Base-by-base conservation (phyloP, 1,140 invertebrate species). In the Linepithema humile region DNA sequence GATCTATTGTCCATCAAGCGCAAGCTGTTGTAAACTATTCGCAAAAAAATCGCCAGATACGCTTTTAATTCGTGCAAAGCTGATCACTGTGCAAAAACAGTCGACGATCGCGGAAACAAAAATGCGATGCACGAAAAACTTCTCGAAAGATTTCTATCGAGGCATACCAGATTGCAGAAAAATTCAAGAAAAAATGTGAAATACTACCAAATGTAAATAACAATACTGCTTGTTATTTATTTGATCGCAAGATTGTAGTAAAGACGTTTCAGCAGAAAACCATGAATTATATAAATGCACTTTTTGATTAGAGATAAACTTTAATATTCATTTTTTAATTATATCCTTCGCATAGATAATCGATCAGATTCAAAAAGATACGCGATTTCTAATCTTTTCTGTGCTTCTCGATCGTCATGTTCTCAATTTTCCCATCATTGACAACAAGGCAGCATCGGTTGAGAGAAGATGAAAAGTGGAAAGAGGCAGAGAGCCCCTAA, bases 401-500 rank as follows among this genome's bases (percentile, higher is more conserved):
- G 55, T 55, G 55, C 38, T 60, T 60, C n/a, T n/a, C 32, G 60
- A 38, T 67, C 23, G 40, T 23, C 23, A 26, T 15, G 40, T 65
- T 45, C 62, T 65, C 38, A 40, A 65, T 23, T 67, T 67, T 67
- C 15, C 23, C 64, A 15, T 67, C 5, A 29, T 60, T 17, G 15
- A 15, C 57, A 55, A 15, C 29, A 15, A 48, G 20, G 57, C 43
- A 50, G 20, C 35, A 20, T n/a, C 7, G 23, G 15, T 12, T 4
- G 35, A 45, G 17, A 53, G 32, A 26, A 72, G 59, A 84, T 29
- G 12, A 53, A 74, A 48, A 82, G 62, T 55, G 59, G 60, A 78
- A 85, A 55, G 74, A 84, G 83, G 86, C 75, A 84, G 78, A 65
- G 86, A 88, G 87, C 86, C n/a, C n/a, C 90, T 92, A 92, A 91